These are phyloP conservation scores for Drosophila neonasuta DNA, from an alignment of 2,888 invertebrate species.

Conservation along the genomic window DNA sequence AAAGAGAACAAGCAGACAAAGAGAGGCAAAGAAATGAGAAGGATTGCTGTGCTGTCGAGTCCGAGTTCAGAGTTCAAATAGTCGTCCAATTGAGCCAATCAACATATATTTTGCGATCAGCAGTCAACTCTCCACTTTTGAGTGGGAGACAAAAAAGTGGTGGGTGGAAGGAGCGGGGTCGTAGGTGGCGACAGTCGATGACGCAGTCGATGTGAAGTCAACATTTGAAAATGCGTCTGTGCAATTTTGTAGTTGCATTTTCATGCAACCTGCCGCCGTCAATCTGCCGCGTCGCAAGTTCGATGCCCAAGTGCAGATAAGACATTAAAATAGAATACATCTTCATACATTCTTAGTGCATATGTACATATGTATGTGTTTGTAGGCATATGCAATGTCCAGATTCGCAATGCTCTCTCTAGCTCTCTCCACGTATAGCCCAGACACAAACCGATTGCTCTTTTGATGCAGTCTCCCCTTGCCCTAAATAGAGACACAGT, in stretches of 20 bases:
- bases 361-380: not conserved
- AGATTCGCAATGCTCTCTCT: slow-evolving; percentile 45
- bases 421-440: slow-evolving; percentile 31
- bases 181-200: slow-evolving; percentile 47
- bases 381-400: slow-evolving; percentile 49
- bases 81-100: slow-evolving; percentile 82
- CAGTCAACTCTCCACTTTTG: slow-evolving; percentile 12
- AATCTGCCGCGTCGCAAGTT: slow-evolving; percentile 53
- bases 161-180: slow-evolving; percentile 27
- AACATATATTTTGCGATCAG: slow-evolving; percentile 68
- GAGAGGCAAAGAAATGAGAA: slow-evolving; percentile 22
- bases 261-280: slow-evolving; percentile 47
- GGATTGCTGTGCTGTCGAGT: slow-evolving; percentile 42
- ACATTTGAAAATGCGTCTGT: slow-evolving; percentile 16
- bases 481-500: slow-evolving; percentile 24
- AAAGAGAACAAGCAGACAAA: slow-evolving; percentile 33
- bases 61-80: slow-evolving; percentile 82
- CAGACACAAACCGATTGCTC: slow-evolving; percentile 59
- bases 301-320: slow-evolving; percentile 75
- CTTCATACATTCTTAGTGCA: not conserved
- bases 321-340: slow-evolving; percentile 66
- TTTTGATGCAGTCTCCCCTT: slow-evolving; percentile 45
- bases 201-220: slow-evolving; percentile 56
- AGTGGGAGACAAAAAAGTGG: slow-evolving; percentile 4
- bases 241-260: slow-evolving; percentile 2